A percentile compares a stretch with the other conserved stretches of the same genome.
phyloP scores from a whole-genome alignment of 2,888 invertebrate species.

The Poecilobothrus nobilitatus region DNA sequence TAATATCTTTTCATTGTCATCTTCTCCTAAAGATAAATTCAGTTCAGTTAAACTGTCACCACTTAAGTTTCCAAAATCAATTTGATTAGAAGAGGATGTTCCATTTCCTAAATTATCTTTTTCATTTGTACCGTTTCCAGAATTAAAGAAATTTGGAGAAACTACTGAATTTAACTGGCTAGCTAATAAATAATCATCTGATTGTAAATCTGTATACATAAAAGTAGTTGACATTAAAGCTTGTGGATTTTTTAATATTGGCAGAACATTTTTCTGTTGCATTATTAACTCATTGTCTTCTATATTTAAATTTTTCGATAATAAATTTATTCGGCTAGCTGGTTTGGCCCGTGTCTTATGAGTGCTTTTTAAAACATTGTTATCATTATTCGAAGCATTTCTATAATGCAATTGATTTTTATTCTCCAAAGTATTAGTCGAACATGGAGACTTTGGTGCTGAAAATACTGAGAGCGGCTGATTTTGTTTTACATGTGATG shows the following conservation, averaged over 20 bases:
- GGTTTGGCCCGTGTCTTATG: background rate
- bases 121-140: constrained; percentile 11
- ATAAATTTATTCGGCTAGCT: no score
- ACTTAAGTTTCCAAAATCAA: constrained; percentile 32
- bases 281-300: no score
- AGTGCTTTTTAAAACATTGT: constrained; percentile 22
- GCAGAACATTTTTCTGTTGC: no score
- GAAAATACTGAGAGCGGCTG: constrained; percentile 22
- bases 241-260: constrained; percentile 19
- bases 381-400: constrained; percentile 20
- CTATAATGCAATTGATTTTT: constrained; percentile 12
- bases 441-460: constrained; percentile 14
- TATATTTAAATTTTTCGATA: no score
- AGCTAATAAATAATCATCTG: constrained; percentile 33
- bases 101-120: background rate
- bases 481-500: constrained; percentile 17
- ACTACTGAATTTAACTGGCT: constrained; percentile 30
- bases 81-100: constrained; percentile 12
- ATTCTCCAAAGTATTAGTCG: constrained; percentile 10
- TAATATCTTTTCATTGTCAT: constrained; percentile 41
- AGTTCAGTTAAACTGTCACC: constrained; percentile 42
- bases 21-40: constrained; percentile 38
- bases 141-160: constrained; percentile 23
- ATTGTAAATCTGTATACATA: constrained; percentile 38
- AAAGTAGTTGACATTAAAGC: constrained; percentile 35